Base-by-base conservation (phyloP, 2,113 vertebrate species). In the Tautogolabrus adspersus region DNA sequence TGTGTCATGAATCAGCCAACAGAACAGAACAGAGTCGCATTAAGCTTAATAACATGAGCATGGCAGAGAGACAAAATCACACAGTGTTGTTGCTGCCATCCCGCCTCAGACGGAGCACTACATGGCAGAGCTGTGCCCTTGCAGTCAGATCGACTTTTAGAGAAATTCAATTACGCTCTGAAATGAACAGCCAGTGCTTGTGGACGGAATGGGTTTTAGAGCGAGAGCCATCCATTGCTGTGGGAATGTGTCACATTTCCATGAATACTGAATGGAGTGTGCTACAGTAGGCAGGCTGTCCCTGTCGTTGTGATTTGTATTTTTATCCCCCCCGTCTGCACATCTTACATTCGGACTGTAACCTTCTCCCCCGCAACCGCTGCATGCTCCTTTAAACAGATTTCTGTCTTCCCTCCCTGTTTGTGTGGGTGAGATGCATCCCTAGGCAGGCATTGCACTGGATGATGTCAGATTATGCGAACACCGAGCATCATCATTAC, bases 271-370 rank as follows among this genome's bases (percentile, higher is more conserved):
- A 90, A 89, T 84, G 86, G 62, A 82, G 75, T 79, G 57, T 78
- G 83, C 74, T 85, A 88, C 83, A 77, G 81, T 71, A 49, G 72
- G 77, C 76, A 79, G 86, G 59, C 86, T 65, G 83, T 85, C 66
- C 56, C 77, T 84, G 82, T 77, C 83, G 79, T 37, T 86, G 86
- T 85, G 88, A 92, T 92, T 91, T 91, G 90, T 88, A 77, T 82
- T 87, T 89, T 78, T 77, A 55, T n/a, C 30, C 42, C 56, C n/a
- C 58, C 6, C 22, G 40, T 2, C 16, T 18, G 18, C 47, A 68
- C 59, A 26, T 68, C 81, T 75, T 73, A 60, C 44, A 79, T 78
- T 72, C 81, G 67, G 75, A 79, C 77, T 82, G 66, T 80, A 86
- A 87, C 84, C 85, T 82, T 83, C 81, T 61, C 67, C 34, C 75